These are phyloP conservation scores for Trichonephila clavata DNA, from an alignment of 1,140 invertebrate species.

Conservation along the genomic window DNA sequence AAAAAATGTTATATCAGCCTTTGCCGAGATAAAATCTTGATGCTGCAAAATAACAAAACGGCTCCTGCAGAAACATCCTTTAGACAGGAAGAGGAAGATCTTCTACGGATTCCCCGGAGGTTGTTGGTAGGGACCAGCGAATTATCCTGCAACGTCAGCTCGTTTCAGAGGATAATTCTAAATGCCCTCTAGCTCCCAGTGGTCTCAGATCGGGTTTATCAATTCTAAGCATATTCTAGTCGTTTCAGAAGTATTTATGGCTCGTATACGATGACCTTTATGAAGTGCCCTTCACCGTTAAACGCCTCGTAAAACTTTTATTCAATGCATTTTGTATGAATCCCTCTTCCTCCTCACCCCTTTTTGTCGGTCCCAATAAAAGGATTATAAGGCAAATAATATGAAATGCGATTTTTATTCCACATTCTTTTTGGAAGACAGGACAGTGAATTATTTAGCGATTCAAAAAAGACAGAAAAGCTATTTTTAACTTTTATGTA, in stretches of 20 bases:
- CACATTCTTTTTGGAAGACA: background rate
- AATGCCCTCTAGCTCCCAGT: background rate
- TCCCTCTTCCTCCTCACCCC: background rate
- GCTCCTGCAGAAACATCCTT: background rate
- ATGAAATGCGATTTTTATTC: background rate
- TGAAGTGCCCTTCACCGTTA: constrained; percentile 3
- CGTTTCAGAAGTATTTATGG: background rate
- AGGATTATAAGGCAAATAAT: background rate
- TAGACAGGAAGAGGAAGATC: background rate
- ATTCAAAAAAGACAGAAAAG: no score
- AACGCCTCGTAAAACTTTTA: background rate
- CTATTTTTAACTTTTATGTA: no score
- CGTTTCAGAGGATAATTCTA: constrained; percentile 31
- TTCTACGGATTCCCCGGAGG: background rate
- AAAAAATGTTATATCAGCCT: constrained; percentile 31
- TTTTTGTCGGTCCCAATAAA: no score
- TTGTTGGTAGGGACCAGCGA: constrained; percentile 5
- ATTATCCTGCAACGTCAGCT: constrained; percentile 14
- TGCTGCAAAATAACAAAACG: constrained; percentile 8
- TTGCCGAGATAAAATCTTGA: constrained; percentile 2
- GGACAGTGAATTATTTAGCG: no score
- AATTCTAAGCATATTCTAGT: background rate
- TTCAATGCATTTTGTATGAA: background rate
- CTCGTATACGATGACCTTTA: constrained; percentile 13
- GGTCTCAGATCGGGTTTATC: constrained; percentile 17